Percentiles rank a stretch among this genome's conserved stretches.
Evolutionary conservation across 2,888 invertebrate species (phyloP).

Genomic region (Venusia cambrica): DNA sequence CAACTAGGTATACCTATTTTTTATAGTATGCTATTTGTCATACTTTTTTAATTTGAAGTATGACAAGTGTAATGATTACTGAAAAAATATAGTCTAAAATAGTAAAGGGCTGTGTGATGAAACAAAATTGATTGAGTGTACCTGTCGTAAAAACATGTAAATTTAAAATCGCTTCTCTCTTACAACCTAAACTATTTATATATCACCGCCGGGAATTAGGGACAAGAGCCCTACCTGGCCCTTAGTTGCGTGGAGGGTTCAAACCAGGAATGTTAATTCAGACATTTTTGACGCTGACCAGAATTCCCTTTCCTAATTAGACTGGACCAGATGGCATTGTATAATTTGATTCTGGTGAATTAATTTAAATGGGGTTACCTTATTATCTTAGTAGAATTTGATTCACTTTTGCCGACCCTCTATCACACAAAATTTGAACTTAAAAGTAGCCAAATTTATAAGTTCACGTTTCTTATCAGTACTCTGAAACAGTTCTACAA

Average conservation of each 20-base stretch:
- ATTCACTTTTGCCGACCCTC: slow-evolving; percentile 1
- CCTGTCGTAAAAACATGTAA: slow-evolving; percentile 17
- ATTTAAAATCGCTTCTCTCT: slow-evolving; percentile 12
- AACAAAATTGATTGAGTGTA: slow-evolving; percentile 25
- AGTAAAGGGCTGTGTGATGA: no score
- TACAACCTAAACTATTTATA: slow-evolving; percentile 35
- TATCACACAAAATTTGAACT: no score
- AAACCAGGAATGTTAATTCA: slow-evolving; percentile 45
- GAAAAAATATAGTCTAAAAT: no score
- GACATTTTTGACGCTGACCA: slow-evolving; percentile 39
- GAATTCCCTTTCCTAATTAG: slow-evolving; percentile 27
- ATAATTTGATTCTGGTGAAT: slow-evolving; percentile 5
- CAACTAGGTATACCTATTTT: no score
- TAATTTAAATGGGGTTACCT: no score
- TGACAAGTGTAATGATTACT: no score
- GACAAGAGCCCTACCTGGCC: slow-evolving; percentile 56
- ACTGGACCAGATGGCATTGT: slow-evolving; percentile 5
- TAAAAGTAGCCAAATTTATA: no score
- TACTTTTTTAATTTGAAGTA: no score
- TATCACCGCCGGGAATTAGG: slow-evolving; percentile 42
- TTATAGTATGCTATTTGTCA: no score
- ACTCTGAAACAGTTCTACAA: no score
- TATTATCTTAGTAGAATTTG: background rate
- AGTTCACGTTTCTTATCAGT: no score
- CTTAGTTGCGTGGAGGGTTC: slow-evolving; percentile 48